Evolutionary conservation across 2,113 vertebrate species (phyloP).

Genomic region (Platichthys stellatus): DNA sequence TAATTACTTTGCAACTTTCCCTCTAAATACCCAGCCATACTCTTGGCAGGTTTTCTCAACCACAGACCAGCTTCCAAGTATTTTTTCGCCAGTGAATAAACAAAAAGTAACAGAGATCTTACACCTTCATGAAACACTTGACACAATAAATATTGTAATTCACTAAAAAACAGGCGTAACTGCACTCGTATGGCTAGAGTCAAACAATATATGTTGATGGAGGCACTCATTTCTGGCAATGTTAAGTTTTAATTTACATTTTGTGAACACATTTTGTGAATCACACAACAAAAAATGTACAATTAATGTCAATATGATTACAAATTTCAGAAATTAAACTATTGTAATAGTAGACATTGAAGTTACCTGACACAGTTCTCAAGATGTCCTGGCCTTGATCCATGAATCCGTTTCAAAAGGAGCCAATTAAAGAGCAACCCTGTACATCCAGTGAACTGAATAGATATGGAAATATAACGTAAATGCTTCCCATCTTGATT

Average conservation of each 20-base stretch:
- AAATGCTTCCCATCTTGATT: not conserved
- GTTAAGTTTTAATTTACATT: not conserved
- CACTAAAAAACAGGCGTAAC: not conserved
- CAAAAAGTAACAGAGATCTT: constrained; percentile 21
- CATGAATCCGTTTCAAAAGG: constrained; percentile 40
- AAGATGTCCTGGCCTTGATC: constrained; percentile 48
- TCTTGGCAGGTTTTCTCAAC: constrained; percentile 60
- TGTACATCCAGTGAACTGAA: constrained; percentile 25
- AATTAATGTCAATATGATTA: not conserved
- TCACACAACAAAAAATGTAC: not conserved
- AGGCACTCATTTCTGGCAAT: not conserved
- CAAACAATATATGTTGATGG: not conserved
- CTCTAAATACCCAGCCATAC: constrained; percentile 60
- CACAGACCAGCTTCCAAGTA: constrained; percentile 58
- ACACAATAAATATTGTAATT: constrained; percentile 11
- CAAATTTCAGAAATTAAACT: not conserved
- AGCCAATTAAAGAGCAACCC: not conserved
- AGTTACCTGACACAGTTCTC: constrained; percentile 66
- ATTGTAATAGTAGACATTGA: constrained; percentile 1
- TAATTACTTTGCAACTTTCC: constrained; percentile 75
- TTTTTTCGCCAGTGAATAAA: constrained; percentile 53
- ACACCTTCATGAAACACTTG: not conserved
- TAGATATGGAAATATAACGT: constrained; percentile 20
- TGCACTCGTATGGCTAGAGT: not conserved
- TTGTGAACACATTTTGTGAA: not conserved